Conservation (phyloP, 2,888 invertebrate species). For the Caenorhabditis sinica region DNA sequence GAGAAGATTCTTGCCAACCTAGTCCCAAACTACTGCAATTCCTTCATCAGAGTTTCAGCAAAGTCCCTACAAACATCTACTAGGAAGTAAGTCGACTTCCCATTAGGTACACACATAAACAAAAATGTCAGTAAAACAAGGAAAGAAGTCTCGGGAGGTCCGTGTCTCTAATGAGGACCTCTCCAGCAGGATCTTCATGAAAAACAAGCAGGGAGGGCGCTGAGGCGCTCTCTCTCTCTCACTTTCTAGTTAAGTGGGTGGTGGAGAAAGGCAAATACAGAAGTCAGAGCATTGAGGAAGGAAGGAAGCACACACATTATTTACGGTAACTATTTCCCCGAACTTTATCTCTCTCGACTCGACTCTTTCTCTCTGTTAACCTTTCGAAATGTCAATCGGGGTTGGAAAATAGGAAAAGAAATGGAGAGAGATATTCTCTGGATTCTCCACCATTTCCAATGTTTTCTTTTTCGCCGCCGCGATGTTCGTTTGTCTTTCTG, state of each 20-base stretch:
- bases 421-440: conserved; percentile 33
- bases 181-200: conserved; percentile 8
- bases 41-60: neutral
- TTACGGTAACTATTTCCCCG: conserved; percentile 55
- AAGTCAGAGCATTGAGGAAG: conserved; percentile 26
- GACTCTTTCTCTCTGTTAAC: conserved; percentile 46
- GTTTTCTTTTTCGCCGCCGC: conserved; percentile 30
- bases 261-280: conserved; percentile 42
- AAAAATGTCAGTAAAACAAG: conserved; percentile 13
- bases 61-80: neutral
- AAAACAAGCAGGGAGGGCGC: conserved; percentile 37
- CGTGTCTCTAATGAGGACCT: conserved; percentile 47
- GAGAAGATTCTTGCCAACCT: too few relatives aligned
- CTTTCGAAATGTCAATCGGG: conserved; percentile 49
- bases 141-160: conserved; percentile 19
- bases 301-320: conserved; percentile 41
- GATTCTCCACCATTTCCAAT: conserved; percentile 44
- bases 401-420: conserved; percentile 9
- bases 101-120: conserved; percentile 9
- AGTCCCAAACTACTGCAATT: too few relatives aligned
- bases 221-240: neutral
- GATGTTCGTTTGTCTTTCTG: conserved; percentile 50
- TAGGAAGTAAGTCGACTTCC: neutral
- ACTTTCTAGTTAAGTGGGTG: conserved; percentile 29
- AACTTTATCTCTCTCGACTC: conserved; percentile 53